Evolutionary conservation across 2,113 vertebrate species (phyloP).

Genomic region (Arenaria interpres): DNA sequence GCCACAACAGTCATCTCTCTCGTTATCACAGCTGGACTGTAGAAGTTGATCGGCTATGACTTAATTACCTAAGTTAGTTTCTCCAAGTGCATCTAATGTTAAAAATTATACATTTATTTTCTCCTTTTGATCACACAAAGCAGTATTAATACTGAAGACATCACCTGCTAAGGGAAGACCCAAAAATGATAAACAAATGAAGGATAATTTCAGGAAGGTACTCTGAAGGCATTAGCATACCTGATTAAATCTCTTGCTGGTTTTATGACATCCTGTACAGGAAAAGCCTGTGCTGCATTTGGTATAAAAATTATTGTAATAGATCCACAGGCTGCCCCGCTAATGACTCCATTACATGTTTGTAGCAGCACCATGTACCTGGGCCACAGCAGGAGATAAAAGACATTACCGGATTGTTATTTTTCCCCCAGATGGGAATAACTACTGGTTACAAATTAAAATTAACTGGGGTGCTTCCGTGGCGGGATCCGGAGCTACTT

Average conservation of each 20-base stretch:
- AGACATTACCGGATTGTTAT: background rate
- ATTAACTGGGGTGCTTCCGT: background rate
- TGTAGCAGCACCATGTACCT: background rate
- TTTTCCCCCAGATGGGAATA: background rate
- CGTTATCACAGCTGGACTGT: background rate
- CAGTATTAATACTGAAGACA: background rate
- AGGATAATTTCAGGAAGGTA: constrained; percentile 11
- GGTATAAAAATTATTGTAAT: background rate
- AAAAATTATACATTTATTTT: background rate
- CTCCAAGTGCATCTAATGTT: background rate
- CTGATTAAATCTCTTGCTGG: background rate
- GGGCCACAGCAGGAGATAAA: background rate
- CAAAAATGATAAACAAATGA: background rate
- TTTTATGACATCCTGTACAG: constrained; percentile 15
- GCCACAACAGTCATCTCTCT: background rate
- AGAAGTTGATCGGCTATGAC: background rate
- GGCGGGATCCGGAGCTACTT: background rate
- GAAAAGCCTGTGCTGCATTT: constrained; percentile 1
- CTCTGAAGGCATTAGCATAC: background rate
- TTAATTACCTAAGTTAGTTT: background rate
- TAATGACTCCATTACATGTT: background rate
- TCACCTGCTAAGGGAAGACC: background rate
- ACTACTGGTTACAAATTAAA: background rate
- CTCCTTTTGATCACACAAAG: background rate
- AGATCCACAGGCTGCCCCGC: background rate